Conservation (phyloP, 2,113 vertebrate genomes). For the Tyrannus savana region DNA sequence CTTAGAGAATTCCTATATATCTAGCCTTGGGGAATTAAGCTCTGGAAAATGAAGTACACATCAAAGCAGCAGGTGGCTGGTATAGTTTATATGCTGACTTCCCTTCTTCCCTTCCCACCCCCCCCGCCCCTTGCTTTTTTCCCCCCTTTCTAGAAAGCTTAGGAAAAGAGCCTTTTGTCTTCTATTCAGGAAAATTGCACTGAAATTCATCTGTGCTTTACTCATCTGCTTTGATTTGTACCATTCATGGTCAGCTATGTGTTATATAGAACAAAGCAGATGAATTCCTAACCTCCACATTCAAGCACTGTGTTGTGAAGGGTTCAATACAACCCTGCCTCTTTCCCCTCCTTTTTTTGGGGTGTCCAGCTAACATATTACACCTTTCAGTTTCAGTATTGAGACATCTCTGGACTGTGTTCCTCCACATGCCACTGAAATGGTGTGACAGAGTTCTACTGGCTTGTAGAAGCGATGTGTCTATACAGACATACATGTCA, state of each 20-base stretch:
- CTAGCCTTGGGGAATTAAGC: slow-evolving; percentile 9
- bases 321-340: background rate
- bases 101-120: accelerated
- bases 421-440: background rate
- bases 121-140: background rate
- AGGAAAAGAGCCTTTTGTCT: slow-evolving; percentile 67
- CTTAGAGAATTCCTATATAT: slow-evolving; percentile 44
- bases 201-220: slow-evolving; percentile 54
- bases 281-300: slow-evolving; percentile 17
- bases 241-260: slow-evolving; percentile 21
- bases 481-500: background rate
- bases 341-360: background rate
- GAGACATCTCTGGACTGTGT: background rate
- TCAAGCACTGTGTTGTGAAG: background rate
- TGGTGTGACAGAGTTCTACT: background rate
- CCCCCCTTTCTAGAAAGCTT: background rate
- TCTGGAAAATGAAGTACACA: slow-evolving; percentile 60
- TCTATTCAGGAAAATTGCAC: slow-evolving; percentile 50
- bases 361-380: background rate
- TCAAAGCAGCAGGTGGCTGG: slow-evolving; percentile 57
- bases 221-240: slow-evolving; percentile 33
- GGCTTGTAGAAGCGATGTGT: background rate
- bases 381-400: background rate
- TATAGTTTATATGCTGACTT: slow-evolving; percentile 23
- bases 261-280: background rate